These are phyloP conservation scores for Lipophrys pholis DNA, from an alignment of 2,113 vertebrate species.

Conservation along the genomic window DNA sequence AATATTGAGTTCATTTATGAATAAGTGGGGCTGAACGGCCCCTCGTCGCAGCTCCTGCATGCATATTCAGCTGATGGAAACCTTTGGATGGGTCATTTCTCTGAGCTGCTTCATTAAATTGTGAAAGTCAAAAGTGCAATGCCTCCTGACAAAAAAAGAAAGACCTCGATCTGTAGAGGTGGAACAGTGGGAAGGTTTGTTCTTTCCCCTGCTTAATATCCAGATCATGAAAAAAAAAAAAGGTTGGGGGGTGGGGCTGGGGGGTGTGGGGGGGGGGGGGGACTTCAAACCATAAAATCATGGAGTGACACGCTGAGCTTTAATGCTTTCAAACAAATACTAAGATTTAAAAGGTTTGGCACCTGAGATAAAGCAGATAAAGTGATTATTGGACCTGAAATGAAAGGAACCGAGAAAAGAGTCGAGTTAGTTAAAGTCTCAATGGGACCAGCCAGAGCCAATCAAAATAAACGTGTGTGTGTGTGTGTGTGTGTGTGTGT, in stretches of 20 bases:
- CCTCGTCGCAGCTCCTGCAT: conserved; percentile 72
- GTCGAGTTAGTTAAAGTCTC: conserved; percentile 49
- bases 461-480: conserved; percentile 42
- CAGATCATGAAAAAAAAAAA: conserved; percentile 48
- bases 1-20: conserved; percentile 83
- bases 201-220: conserved; percentile 23
- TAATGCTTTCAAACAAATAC: too few relatives aligned
- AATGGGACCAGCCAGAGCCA: conserved; percentile 61
- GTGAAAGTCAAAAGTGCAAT: conserved; percentile 81
- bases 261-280: background rate
- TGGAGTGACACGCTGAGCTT: background rate
- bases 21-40: conserved; percentile 81
- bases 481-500: conserved; percentile 15
- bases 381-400: conserved; percentile 44
- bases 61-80: conserved; percentile 81
- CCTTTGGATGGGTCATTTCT: conserved; percentile 81
- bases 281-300: conserved; percentile 7
- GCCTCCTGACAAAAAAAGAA: conserved; percentile 47
- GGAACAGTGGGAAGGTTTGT: conserved; percentile 41
- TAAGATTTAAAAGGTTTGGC: background rate
- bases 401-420: conserved; percentile 54
- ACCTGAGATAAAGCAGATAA: conserved; percentile 35
- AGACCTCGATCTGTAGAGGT: conserved; percentile 53
- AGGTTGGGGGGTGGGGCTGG: background rate
- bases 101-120: conserved; percentile 81